Percentiles rank a stretch among this genome's conserved stretches.
Conservation (phyloP, 2,888 invertebrate species). For the Orthosia incerta region DNA sequence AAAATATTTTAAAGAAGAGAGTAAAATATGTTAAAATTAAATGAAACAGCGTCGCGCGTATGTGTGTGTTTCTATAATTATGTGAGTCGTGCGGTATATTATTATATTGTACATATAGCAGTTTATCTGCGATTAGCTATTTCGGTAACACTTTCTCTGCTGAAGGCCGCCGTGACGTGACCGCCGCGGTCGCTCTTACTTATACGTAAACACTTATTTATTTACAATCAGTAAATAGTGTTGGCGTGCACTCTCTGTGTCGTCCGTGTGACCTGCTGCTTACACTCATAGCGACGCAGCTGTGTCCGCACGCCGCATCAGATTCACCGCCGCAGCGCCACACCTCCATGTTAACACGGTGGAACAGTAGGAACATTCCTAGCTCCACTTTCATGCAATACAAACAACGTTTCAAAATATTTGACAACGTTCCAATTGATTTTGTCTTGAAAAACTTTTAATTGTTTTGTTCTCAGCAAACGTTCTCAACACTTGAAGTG, state of each 20-base stretch:
- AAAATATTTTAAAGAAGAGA: conserved; percentile 27
- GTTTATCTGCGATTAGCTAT: conserved; percentile 34
- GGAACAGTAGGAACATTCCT: conserved; percentile 3
- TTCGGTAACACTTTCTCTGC: conserved; percentile 54
- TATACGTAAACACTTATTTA: conserved; percentile 25
- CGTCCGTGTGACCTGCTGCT: neutral
- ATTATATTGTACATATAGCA: neutral
- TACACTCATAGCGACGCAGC: conserved; percentile 23
- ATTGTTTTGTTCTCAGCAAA: conserved; percentile 31
- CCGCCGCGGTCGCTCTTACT: neutral
- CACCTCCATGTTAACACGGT: conserved; percentile 2
- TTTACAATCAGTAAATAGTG: conserved; percentile 11
- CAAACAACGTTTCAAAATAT: conserved; percentile 40
- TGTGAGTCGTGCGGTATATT: neutral
- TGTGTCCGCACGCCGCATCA: neutral
- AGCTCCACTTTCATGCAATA: conserved; percentile 2
- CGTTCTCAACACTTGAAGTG: conserved; percentile 10
- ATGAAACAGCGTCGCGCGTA: neutral
- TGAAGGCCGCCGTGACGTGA: conserved; percentile 45
- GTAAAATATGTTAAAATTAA: conserved; percentile 8
- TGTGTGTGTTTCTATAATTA: conserved; percentile 34
- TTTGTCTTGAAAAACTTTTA: conserved; percentile 13
- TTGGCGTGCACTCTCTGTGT: neutral
- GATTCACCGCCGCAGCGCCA: neutral
- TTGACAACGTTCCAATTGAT: conserved; percentile 52